Conservation (phyloP, 2,888 invertebrate genomes). For the Theristus sp. region DNA sequence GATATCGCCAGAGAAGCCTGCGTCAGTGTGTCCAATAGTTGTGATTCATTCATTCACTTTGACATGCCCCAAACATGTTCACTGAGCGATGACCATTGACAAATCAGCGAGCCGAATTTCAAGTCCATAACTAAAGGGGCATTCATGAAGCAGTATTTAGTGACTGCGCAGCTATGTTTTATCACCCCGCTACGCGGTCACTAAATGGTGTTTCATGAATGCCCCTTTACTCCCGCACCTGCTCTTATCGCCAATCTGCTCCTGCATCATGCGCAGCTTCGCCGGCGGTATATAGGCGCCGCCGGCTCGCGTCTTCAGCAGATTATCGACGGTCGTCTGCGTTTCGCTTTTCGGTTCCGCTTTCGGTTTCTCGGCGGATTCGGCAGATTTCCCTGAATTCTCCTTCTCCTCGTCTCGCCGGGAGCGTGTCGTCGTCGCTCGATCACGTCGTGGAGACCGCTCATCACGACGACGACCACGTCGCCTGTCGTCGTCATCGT, state of each 20-base stretch:
- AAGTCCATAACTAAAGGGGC: too few species aligned
- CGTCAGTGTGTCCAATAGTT: too few species aligned
- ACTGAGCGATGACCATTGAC: too few species aligned
- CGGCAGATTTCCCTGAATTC: neutral
- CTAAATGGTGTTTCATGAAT: too few species aligned
- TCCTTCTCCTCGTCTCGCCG: neutral
- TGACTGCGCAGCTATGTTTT: too few species aligned
- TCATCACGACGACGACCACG: neutral
- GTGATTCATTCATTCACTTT: neutral
- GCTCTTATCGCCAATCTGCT: slow-evolving; percentile 78
- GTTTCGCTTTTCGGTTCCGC: neutral
- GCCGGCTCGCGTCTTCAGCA: slow-evolving; percentile 13
- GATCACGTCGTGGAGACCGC: neutral
- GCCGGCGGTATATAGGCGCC: slow-evolving; percentile 92
- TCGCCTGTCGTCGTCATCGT: neutral
- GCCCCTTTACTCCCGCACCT: slow-evolving; percentile 30
- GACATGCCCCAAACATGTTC: neutral
- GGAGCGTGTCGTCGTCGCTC: too few species aligned
- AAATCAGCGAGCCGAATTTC: too few species aligned
- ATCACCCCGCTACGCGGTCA: too few species aligned
- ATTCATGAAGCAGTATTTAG: neutral
- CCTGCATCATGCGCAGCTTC: slow-evolving; percentile 79
- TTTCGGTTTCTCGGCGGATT: neutral
- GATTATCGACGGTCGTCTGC: neutral
- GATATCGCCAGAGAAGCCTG: too few species aligned